A percentile compares a stretch with the other conserved stretches of the same genome.
Conservation (phyloP, 2,797 vertebrate species). For the Microctenopoma lineatum region DNA sequence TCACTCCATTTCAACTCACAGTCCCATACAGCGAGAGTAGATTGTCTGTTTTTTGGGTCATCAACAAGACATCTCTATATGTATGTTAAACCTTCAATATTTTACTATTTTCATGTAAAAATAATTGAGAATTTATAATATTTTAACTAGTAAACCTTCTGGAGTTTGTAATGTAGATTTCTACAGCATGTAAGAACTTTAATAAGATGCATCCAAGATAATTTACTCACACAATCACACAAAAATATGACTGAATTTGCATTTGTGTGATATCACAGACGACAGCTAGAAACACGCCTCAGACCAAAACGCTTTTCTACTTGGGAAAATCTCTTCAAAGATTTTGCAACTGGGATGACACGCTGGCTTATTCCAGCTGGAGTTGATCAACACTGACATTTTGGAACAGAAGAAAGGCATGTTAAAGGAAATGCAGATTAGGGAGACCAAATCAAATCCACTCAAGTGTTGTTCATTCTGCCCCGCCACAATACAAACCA, state of each 20-base stretch:
- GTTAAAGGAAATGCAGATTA: constrained; percentile 81
- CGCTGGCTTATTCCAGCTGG: constrained; percentile 71
- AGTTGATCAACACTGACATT: constrained; percentile 74
- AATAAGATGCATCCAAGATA: constrained; percentile 4
- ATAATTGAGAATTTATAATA: not conserved
- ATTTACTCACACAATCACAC: constrained; percentile 13
- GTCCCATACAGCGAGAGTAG: constrained; percentile 45
- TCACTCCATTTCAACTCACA: constrained; percentile 58
- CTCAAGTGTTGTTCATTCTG: constrained; percentile 77
- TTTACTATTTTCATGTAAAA: not conserved
- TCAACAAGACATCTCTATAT: constrained; percentile 62
- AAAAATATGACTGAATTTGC: constrained; percentile 13
- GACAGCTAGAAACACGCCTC: constrained; percentile 35
- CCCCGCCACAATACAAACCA: constrained; percentile 76
- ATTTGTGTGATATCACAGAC: constrained; percentile 42
- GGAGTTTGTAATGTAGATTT: not conserved
- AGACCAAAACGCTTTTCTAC: constrained; percentile 44
- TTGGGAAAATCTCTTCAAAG: constrained; percentile 55
- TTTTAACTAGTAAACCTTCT: not conserved
- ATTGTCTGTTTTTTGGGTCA: constrained; percentile 66
- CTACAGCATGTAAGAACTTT: not conserved
- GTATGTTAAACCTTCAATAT: constrained; percentile 5
- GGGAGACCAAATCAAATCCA: constrained; percentile 77
- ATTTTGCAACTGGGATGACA: constrained; percentile 66
- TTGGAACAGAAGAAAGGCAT: constrained; percentile 71